phyloP scores from a whole-genome alignment of 2,888 invertebrate genomes.

The Argyra leucocephala region DNA sequence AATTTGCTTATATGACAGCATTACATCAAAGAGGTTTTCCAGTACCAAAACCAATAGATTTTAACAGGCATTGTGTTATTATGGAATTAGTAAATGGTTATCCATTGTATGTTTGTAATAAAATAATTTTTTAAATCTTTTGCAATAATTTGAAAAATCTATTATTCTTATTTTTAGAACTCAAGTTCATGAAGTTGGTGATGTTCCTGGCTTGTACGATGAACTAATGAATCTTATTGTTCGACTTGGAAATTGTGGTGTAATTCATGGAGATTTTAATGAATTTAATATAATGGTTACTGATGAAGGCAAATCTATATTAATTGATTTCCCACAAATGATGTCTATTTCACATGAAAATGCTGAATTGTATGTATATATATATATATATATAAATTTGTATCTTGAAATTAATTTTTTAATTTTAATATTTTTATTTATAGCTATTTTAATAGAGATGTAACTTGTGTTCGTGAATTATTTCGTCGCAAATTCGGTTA shows the following conservation, averaged over 20 bases:
- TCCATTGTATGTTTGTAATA: constrained; percentile 57
- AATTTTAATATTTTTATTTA: constrained; percentile 20
- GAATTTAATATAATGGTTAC: constrained; percentile 95
- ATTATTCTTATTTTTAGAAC: constrained; percentile 42
- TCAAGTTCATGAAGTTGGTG: constrained; percentile 54
- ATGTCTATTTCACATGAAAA: constrained; percentile 87
- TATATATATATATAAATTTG: too few relatives aligned
- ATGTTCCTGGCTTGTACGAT: constrained; percentile 75
- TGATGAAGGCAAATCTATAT: constrained; percentile 65
- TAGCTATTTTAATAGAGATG: constrained; percentile 91
- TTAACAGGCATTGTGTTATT: constrained; percentile 88
- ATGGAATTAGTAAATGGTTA: constrained; percentile 86
- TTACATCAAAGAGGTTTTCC: constrained; percentile 83
- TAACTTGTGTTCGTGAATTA: constrained; percentile 80
- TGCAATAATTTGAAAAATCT: constrained; percentile 1
- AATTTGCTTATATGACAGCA: constrained; percentile 96
- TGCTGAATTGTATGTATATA: constrained; percentile 62
- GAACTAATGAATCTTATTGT: constrained; percentile 90
- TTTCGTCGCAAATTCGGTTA: constrained; percentile 82
- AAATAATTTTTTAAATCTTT: background rate
- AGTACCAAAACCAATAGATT: constrained; percentile 89
- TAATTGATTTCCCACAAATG: constrained; percentile 99
- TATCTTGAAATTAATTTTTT: constrained; percentile 8
- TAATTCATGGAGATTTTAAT: constrained; percentile 98
- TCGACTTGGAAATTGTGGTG: constrained; percentile 82